Base-by-base conservation (phyloP, 2,888 invertebrate species). In the Tetragnatha montana region DNA sequence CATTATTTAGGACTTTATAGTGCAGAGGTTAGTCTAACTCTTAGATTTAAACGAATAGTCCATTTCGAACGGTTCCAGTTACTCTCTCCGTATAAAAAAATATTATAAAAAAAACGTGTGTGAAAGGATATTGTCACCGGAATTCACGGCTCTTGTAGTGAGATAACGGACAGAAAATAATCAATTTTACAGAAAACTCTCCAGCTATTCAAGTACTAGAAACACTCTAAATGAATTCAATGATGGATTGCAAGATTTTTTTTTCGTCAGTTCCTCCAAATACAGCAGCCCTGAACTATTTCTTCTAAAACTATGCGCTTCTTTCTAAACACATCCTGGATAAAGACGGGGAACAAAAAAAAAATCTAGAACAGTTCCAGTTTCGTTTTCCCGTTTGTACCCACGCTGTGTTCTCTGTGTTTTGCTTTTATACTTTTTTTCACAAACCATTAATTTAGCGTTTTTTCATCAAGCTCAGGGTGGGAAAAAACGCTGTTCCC, bases 201-300 rank as follows among this genome's bases (percentile, higher is more conserved):
- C 73, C 19, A 21, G 73, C 78, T 71, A 71, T 85, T 85, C 71
- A 85, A 50, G 71, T 85, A 71, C 70, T 79, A 35, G 51, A 85
- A 85, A 78, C 69, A 50, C 22, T 76, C 50, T 78, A 79, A 78
- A 79, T 85, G 69, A 70, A 79, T 47, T 7, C 50, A 35, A 70
- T 85, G 85, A 85, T 85, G 78, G 85, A 85, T 85, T 71, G 79
- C 85, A 19, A 51, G 8, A n/a, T 47, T 81, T 70, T 70, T 78
- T 76, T 79, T 79, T 60, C 60, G 10, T 4, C 35, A 35, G 12
- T 4, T 60, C 8, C 10, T 10, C 14, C 12, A 17, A 60, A 60
- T 10, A 60, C 60, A 17, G 60, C 35, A 35, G 35, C 17, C 17
- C 60, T 60, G 14, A 60, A 60, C 60, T 60, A 60, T 60, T 60